Evolutionary conservation across 2,113 vertebrate species (phyloP), one percentile per base, ranked within the genome.

Genomic region (Eonycteris spelaea): DNA sequence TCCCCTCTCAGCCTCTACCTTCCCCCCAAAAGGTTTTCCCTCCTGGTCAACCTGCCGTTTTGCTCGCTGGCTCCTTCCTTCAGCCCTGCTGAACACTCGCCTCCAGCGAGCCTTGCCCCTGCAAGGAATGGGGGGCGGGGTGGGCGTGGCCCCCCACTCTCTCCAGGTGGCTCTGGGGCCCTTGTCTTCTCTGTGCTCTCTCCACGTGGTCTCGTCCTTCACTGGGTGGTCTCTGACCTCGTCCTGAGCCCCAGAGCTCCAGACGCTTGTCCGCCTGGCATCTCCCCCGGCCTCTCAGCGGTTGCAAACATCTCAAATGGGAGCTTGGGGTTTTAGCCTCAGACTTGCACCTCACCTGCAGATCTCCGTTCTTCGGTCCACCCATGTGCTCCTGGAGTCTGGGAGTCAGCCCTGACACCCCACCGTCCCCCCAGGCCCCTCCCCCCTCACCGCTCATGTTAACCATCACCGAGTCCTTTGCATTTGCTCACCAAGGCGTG

Each of bases 131-230:
- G 19, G 33, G 5, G 45, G 6, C 13, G 2, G 45, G 10, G 10
- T 4, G 5, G 68, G 9, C 48, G 51, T 21, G 51, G 45, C 12
- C 63, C 57, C 18, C 55, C 4, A 1, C n/a, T 21, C 26, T n/a
- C 16, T 15, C 22, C 45, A 30, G 40, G 35, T 38, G 22, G 7
- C 21, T n/a, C 0, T 16, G 3, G 12, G 33, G 5, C 14, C 2
- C 73, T 30, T 45, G 38, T 59, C 5, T 45, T 75, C 35, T n/a
- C 3, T 3, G 45, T 38, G 61, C 18, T 30, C 53, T 18, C 35
- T n/a, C 51, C 10, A 2, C 30, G 55, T 18, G 43, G 28, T 51
- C 51, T 79, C 22, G 3, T n/a, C 28, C 55, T n/a, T 78, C 21
- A 45, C 63, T 1, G 2, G 63, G 51, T 22, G 21, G 21, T 59